Base-by-base conservation (phyloP, 1,140 invertebrate species). In the Drosophila kikkawai region DNA sequence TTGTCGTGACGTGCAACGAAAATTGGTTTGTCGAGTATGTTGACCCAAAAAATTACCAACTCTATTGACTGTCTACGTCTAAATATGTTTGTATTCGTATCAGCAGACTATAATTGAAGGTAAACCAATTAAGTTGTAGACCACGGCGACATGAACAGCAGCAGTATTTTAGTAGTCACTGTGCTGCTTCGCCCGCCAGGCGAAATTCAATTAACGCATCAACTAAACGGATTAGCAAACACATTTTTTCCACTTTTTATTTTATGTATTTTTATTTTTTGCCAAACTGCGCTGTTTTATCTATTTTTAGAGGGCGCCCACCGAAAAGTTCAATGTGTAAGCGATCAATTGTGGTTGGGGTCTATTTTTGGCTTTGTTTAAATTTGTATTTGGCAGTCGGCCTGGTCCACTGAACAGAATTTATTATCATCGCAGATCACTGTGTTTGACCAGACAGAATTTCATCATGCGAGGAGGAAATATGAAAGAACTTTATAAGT, bases 321-420 rank as follows among this genome's bases (percentile, higher is more conserved):
- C 47, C 19, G 32, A 65, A 79, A 48, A 86, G 82, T 78, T 75
- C 80, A 80, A 84, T 63, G 58, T 77, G 78, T 84, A 85, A 74
- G 59, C 68, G 63, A 84, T 74, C 75, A 68, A 67, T 64, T 53
- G 48, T 51, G 51, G 36, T 26, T 0, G 8, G 9, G 12, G 51
- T 71, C 79, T 86, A 83, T 86, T 83, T 79, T 78, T 77, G 75
- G 64, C 36, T 26, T 42, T 77, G 74, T 55, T 77, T 77, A 77
- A 60, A 56, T 57, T 69, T 69, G 55, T 53, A 59, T 36, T 68
- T 68, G 44, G 47, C 53, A 55, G 65, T 50, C 51, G 45, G 13
- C 45, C 34, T 78, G 75, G 50, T 55, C 65, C 39, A 75, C 61
- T 59, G 45, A 71, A 44, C 42, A 53, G 48, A 15, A 26, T 44